Conservation (phyloP, 53 echinoderm and acorn worm species). For the Actinopyga echinites region DNA sequence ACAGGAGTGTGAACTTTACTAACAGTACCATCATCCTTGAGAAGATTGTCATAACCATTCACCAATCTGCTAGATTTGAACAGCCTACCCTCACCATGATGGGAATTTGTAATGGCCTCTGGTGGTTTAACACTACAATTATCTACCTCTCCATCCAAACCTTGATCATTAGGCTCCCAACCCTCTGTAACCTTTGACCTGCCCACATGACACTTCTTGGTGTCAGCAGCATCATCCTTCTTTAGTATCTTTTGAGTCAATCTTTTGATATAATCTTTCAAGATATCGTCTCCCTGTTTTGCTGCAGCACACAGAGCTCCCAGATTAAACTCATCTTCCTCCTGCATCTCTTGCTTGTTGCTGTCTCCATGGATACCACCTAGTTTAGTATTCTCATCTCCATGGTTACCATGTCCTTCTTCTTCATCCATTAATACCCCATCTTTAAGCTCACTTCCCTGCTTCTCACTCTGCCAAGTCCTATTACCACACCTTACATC, state of each 20-base stretch:
- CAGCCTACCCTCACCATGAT: background rate
- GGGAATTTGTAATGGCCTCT: background rate
- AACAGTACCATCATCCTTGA: background rate
- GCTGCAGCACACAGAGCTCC: slow-evolving; percentile 80
- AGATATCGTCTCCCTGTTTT: slow-evolving; percentile 83
- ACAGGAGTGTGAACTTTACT: background rate
- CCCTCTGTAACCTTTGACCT: background rate
- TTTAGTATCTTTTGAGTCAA: slow-evolving; percentile 62
- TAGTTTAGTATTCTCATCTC: no score
- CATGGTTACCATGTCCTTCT: background rate
- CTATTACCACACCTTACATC: no score
- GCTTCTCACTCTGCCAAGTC: background rate
- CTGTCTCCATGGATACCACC: background rate
- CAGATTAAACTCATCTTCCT: slow-evolving; percentile 71
- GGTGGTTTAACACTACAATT: background rate
- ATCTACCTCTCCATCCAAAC: no score
- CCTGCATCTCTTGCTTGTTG: background rate
- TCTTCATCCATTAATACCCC: background rate
- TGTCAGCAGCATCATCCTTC: background rate
- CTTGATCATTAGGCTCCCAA: no score
- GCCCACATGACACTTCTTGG: background rate
- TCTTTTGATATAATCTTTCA: slow-evolving; percentile 74
- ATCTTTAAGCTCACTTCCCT: background rate
- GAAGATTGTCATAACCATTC: background rate
- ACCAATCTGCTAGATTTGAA: no score